Conservation (phyloP, 2,888 invertebrate species). For the Beris morrisii region DNA sequence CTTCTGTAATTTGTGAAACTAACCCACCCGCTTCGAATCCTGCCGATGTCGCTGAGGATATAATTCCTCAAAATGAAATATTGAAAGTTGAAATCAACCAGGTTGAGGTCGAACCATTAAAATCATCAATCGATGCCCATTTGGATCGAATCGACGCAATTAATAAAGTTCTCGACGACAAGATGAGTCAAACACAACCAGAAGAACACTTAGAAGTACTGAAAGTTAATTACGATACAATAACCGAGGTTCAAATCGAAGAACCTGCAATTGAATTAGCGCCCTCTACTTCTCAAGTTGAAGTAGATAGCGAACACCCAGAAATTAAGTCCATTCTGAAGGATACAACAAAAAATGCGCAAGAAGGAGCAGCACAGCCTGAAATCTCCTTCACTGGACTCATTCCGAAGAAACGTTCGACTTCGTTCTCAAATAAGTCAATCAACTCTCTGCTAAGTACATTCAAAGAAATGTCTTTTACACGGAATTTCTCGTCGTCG, state of each 20-base stretch:
- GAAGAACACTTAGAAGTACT: neutral
- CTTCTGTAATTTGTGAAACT: slow-evolving; percentile 25
- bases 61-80: slow-evolving; percentile 1
- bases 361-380: slow-evolving; percentile 1
- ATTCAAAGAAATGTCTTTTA: slow-evolving; percentile 51
- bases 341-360: slow-evolving; percentile 1
- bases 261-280: neutral
- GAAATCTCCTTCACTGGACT: slow-evolving; percentile 12
- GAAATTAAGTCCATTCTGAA: slow-evolving; percentile 26
- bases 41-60: neutral
- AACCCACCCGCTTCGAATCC: slow-evolving; percentile 13
- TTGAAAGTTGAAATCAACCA: slow-evolving; percentile 49
- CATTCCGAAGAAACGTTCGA: slow-evolving; percentile 49
- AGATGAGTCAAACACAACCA: slow-evolving; percentile 45
- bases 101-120: slow-evolving; percentile 35
- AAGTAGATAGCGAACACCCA: neutral
- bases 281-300: neutral
- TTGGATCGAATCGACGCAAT: slow-evolving; percentile 54
- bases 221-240: slow-evolving; percentile 23
- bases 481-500: slow-evolving; percentile 43
- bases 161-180: slow-evolving; percentile 52
- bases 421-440: slow-evolving; percentile 54
- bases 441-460: slow-evolving; percentile 51
- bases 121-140: slow-evolving; percentile 53
- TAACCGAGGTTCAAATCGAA: slow-evolving; percentile 16